phyloP scores from a whole-genome alignment of 2,113 vertebrate species.

The Triplophysa siluroides region DNA sequence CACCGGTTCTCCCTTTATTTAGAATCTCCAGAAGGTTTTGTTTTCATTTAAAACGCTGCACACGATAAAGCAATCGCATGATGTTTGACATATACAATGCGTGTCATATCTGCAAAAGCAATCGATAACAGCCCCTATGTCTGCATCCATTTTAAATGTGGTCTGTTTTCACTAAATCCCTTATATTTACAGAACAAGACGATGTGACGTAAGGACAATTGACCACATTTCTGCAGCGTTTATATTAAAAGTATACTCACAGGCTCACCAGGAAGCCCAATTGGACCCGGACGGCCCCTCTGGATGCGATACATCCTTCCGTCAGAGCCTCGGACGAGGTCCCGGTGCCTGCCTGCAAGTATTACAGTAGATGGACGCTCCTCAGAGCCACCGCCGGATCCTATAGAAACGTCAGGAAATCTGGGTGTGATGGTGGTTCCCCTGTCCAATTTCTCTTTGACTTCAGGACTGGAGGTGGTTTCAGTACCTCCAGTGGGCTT shows the following conservation, averaged over 20 bases:
- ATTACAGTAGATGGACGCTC: conserved; percentile 41
- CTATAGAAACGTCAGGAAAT: conserved; percentile 4
- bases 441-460: conserved; percentile 45
- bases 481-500: conserved; percentile 47
- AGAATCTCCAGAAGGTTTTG: background rate
- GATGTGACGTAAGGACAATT: background rate
- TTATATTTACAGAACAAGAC: background rate
- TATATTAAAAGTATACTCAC: conserved; percentile 31
- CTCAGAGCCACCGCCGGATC: background rate
- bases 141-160: background rate
- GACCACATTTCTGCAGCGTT: background rate
- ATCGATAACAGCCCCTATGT: background rate
- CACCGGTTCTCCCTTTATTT: background rate
- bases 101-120: background rate
- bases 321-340: conserved; percentile 47
- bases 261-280: conserved; percentile 72
- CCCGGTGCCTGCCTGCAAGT: conserved; percentile 44
- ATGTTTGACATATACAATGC: background rate
- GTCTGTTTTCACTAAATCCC: background rate
- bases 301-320: conserved; percentile 59
- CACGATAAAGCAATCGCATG: background rate
- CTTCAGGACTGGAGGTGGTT: conserved; percentile 12
- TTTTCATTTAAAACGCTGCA: background rate
- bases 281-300: conserved; percentile 68
- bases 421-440: conserved; percentile 17